Percentiles rank a stretch among this genome's conserved stretches.
Evolutionary conservation across 37 sponge, comb jelly and placozoan genomes (phyloP).

Genomic region (Eunapius fragilis): DNA sequence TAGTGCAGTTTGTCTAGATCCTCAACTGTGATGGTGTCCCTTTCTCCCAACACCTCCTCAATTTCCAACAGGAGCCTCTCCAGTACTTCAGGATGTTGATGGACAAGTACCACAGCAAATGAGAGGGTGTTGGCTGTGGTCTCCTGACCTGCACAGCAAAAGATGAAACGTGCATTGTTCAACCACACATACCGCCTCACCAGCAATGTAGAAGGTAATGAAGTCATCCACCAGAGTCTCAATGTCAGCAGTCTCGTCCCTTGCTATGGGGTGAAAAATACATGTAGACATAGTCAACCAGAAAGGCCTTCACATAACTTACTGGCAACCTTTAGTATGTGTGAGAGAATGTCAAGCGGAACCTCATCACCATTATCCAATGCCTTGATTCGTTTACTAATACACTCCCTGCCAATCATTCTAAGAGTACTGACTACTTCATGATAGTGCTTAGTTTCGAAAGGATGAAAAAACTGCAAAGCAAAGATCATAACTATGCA

Average conservation of each 20-base stretch:
- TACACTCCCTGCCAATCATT: slow-evolving; percentile 14
- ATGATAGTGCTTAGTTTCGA: background rate
- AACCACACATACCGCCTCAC: background rate
- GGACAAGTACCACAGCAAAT: background rate
- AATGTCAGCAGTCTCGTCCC: background rate
- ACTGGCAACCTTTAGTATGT: slow-evolving; percentile 5
- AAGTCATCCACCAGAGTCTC: slow-evolving; percentile 28
- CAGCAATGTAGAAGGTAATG: slow-evolving; percentile 26
- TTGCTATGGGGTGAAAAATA: background rate
- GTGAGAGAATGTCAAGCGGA: slow-evolving; percentile 16
- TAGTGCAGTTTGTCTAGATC: background rate
- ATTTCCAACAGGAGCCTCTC: background rate
- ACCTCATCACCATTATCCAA: slow-evolving; percentile 12
- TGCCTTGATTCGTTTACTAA: slow-evolving; percentile 9
- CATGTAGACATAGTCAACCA: background rate
- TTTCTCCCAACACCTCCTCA: slow-evolving; percentile 1
- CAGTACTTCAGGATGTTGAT: background rate
- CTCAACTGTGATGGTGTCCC: background rate
- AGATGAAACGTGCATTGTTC: background rate
- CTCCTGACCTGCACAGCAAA: background rate
- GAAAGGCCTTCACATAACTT: no score
- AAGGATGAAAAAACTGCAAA: slow-evolving; percentile 14
- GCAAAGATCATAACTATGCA: no score
- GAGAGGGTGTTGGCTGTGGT: background rate
- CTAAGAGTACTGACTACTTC: slow-evolving; percentile 18